Conservation (phyloP, 2,113 vertebrate genomes). For the Turdus rufiventris region DNA sequence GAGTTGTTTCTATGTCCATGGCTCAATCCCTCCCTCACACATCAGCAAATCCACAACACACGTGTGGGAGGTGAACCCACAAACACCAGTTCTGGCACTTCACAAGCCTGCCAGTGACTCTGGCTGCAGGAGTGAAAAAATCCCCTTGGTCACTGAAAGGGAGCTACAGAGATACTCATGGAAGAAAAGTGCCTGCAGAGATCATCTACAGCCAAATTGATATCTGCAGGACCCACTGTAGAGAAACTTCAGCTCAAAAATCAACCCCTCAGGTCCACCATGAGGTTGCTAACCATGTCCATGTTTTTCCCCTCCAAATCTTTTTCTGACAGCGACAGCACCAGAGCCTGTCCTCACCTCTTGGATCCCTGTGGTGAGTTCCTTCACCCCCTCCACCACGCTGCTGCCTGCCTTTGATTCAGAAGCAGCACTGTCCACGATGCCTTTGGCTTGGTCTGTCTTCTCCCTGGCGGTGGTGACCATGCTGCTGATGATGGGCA, state of each 20-base stretch:
- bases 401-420: slow-evolving; percentile 57
- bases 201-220: not conserved
- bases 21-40: not conserved
- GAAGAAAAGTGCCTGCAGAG: not conserved
- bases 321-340: not conserved
- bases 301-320: not conserved
- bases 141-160: not conserved
- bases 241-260: not conserved
- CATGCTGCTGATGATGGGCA: slow-evolving; percentile 76
- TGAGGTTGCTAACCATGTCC: not conserved
- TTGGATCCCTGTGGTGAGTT: slow-evolving; percentile 68
- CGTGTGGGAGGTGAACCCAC: not conserved
- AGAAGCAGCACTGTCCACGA: slow-evolving; percentile 56
- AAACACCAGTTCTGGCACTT: not conserved
- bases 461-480: slow-evolving; percentile 71
- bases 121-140: not conserved
- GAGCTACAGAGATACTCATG: not conserved
- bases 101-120: not conserved
- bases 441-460: slow-evolving; percentile 57
- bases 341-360: slow-evolving; percentile 67
- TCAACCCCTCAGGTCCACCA: not conserved
- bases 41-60: not conserved
- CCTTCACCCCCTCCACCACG: slow-evolving; percentile 31
- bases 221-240: not conserved
- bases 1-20: not conserved